Percentiles rank a stretch among this genome's conserved stretches.
These are phyloP conservation scores for Strix uralensis DNA, from an alignment of 2,113 vertebrate species.

Conservation along the genomic window DNA sequence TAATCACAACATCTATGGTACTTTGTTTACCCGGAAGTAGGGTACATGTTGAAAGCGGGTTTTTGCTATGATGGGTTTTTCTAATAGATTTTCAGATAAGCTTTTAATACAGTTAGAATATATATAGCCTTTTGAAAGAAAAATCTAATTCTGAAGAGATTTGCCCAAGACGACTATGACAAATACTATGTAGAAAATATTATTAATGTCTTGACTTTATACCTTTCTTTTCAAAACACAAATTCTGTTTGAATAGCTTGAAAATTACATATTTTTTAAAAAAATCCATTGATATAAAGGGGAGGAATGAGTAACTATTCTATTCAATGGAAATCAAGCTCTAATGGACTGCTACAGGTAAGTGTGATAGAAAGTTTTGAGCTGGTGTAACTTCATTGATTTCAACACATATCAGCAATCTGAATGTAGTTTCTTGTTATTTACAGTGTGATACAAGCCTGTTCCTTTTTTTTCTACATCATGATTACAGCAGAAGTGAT, in stretches of 20 bases:
- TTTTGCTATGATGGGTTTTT: fast-evolving
- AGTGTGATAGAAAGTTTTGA: neutral
- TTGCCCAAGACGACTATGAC: neutral
- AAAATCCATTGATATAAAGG: neutral
- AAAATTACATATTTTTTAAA: neutral
- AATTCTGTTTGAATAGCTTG: neutral
- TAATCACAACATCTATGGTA: neutral
- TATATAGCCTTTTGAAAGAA: neutral
- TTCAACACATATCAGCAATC: neutral
- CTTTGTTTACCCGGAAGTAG: neutral
- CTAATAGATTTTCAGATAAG: neutral
- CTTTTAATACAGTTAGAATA: neutral
- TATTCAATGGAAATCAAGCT: neutral
- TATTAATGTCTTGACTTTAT: neutral
- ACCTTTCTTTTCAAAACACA: neutral
- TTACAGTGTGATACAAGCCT: neutral
- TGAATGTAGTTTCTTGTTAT: neutral
- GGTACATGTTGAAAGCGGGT: neutral
- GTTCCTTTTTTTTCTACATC: neutral
- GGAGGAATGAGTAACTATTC: neutral
- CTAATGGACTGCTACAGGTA: neutral
- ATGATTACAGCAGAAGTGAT: neutral
- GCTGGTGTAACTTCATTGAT: neutral
- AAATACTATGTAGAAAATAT: neutral
- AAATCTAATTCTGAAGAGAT: neutral